Percentiles rank a stretch among this genome's conserved stretches.
Conservation (phyloP, 2,888 invertebrate species). For the Aleiodes testaceus region DNA sequence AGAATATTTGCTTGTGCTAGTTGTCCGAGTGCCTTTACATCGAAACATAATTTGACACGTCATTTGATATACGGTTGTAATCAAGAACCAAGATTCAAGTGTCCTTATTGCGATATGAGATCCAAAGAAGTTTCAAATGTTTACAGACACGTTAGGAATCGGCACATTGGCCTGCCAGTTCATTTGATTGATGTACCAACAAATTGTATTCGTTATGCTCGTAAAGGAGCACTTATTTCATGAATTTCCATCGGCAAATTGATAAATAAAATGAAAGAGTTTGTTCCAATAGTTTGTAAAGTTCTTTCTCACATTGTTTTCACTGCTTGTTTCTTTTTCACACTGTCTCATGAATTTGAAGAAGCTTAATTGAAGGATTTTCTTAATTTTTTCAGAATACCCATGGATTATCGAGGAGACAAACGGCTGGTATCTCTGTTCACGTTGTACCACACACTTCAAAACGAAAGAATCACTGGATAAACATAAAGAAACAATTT, state of each 20-base stretch:
- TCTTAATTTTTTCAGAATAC: neutral
- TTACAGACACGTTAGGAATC: slow-evolving; percentile 55
- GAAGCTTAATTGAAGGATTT: neutral
- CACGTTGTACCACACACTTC: neutral
- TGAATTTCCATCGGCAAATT: neutral
- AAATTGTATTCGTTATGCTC: slow-evolving; percentile 51
- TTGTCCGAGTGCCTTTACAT: slow-evolving; percentile 52
- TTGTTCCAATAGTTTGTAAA: neutral
- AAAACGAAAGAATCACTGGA: neutral
- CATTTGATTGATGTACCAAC: slow-evolving; percentile 40
- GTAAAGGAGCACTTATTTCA: neutral
- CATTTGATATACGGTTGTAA: slow-evolving; percentile 61
- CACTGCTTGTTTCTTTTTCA: slow-evolving; percentile 17
- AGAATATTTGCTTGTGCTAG: slow-evolving; percentile 49
- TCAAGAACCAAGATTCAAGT: slow-evolving; percentile 58
- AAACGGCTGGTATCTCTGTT: neutral
- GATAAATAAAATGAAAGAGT: slow-evolving; percentile 3
- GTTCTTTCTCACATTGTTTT: neutral
- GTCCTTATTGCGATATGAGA: slow-evolving; percentile 59
- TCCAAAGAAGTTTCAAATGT: slow-evolving; percentile 55
- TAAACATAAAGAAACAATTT: slow-evolving; percentile 46
- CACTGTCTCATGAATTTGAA: neutral
- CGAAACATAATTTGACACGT: slow-evolving; percentile 57
- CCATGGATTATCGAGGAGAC: neutral
- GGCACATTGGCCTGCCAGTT: slow-evolving; percentile 48